Conservation (phyloP, 2,888 invertebrate genomes). For the Pelosia muscerda region DNA sequence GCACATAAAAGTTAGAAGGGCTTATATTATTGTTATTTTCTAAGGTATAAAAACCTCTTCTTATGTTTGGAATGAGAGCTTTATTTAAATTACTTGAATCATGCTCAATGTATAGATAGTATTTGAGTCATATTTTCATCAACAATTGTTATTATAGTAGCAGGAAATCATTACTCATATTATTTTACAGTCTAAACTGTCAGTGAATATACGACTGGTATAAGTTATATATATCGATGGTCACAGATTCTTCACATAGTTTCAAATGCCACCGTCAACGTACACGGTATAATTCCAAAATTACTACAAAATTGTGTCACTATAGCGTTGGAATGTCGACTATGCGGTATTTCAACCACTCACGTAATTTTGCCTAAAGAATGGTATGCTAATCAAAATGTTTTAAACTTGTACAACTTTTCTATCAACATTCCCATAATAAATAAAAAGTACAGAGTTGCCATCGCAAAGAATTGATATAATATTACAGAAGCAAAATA, state of each 20-base stretch:
- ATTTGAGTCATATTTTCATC: background rate
- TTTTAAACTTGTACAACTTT: background rate
- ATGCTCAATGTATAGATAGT: background rate
- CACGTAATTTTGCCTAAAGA: background rate
- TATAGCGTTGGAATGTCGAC: too few relatives aligned
- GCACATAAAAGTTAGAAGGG: constrained; percentile 17
- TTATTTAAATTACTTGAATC: constrained; percentile 1
- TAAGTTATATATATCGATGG: background rate
- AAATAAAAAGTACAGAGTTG: too few relatives aligned
- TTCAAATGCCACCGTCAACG: too few relatives aligned
- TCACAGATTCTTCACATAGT: background rate
- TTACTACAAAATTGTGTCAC: background rate
- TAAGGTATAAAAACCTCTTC: background rate
- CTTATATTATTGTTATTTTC: constrained; percentile 24
- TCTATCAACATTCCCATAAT: too few relatives aligned
- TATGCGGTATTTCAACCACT: background rate
- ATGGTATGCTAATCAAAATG: too few relatives aligned
- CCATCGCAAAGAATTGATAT: background rate
- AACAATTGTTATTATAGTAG: background rate
- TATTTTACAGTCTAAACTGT: too few relatives aligned
- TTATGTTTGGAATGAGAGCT: background rate
- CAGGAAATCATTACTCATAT: too few relatives aligned
- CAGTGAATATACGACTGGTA: too few relatives aligned
- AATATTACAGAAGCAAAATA: background rate
- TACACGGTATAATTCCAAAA: too few relatives aligned